phyloP scores from a whole-genome alignment of 1,140 invertebrate species.

The Sinella curviseta region DNA sequence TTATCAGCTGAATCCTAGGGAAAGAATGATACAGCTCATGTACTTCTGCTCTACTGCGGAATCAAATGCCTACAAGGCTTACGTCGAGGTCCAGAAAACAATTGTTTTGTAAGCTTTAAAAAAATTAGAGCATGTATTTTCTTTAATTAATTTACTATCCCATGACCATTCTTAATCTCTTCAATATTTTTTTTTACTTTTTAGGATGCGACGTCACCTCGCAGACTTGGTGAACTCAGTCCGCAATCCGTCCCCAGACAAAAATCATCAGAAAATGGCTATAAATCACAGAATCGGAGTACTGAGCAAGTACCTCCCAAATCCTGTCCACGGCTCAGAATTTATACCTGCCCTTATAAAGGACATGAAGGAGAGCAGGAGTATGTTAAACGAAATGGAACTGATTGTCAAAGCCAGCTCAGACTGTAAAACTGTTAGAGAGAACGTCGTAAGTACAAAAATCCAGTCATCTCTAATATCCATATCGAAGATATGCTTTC shows the following conservation, averaged over 20 bases:
- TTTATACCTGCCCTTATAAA: not conserved
- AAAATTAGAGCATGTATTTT: slow-evolving; percentile 57
- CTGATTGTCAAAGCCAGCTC: not conserved
- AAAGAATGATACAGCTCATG: slow-evolving; percentile 92
- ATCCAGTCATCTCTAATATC: no score
- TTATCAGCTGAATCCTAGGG: slow-evolving; percentile 78
- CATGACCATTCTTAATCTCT: not conserved
- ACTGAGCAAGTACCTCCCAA: not conserved
- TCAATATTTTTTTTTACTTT: no score
- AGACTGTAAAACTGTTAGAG: not conserved
- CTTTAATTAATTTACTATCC: not conserved
- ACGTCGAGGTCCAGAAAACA: slow-evolving; percentile 90
- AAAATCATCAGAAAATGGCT: slow-evolving; percentile 55
- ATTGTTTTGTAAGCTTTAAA: no score
- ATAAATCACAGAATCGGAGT: slow-evolving; percentile 64
- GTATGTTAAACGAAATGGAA: not conserved
- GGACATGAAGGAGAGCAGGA: not conserved
- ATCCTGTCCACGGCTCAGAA: not conserved
- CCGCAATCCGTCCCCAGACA: slow-evolving; percentile 59
- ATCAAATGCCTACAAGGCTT: slow-evolving; percentile 90
- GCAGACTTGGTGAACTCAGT: slow-evolving; percentile 79
- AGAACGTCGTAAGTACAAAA: not conserved
- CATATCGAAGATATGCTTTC: no score
- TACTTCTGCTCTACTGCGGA: slow-evolving; percentile 89
- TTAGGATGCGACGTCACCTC: slow-evolving; percentile 75